phyloP scores from a whole-genome alignment of 2,797 vertebrate genomes.

The Poeciliopsis turneri region DNA sequence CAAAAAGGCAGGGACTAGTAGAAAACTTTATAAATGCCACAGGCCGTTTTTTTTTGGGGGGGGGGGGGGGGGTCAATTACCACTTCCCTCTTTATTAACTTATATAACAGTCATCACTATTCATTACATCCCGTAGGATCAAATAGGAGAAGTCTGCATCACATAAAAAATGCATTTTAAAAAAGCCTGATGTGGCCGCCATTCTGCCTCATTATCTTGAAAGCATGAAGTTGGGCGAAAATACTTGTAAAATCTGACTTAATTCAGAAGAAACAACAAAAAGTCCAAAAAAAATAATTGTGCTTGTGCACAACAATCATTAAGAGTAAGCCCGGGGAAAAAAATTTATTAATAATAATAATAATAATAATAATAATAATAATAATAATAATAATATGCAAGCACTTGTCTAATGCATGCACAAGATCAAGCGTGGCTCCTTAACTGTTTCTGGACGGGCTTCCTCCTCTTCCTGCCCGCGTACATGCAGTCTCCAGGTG shows the following conservation, averaged over 20 bases:
- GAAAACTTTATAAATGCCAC: conserved; percentile 57
- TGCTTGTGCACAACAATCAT: not conserved
- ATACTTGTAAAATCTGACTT: not conserved
- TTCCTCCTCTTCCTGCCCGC: conserved; percentile 96
- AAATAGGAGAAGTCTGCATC: conserved; percentile 10
- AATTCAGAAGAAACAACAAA: not conserved
- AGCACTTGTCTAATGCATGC: not conserved
- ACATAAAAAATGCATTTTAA: not conserved
- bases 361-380: not conserved
- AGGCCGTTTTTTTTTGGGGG: conserved; percentile 17
- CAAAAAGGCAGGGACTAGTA: conserved; percentile 27
- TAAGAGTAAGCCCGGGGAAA: not conserved
- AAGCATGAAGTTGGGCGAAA: not conserved
- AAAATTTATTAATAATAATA: not conserved
- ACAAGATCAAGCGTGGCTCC: conserved; percentile 41
- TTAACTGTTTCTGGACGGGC: conserved; percentile 96
- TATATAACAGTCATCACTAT: conserved; percentile 55
- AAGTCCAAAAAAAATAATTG: not conserved
- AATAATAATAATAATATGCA: not conserved
- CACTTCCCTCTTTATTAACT: conserved; percentile 45
- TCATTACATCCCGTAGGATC: conserved; percentile 46
- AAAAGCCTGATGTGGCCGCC: not conserved
- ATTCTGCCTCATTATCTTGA: not conserved
- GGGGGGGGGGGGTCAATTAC: conserved; percentile 17
- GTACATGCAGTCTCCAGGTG: conserved; percentile 94